Percentiles rank a stretch among this genome's conserved stretches.
Conservation (phyloP, 35 echinoderm and acorn worm species). For the Hemicentrotus pulcherrimus region DNA sequence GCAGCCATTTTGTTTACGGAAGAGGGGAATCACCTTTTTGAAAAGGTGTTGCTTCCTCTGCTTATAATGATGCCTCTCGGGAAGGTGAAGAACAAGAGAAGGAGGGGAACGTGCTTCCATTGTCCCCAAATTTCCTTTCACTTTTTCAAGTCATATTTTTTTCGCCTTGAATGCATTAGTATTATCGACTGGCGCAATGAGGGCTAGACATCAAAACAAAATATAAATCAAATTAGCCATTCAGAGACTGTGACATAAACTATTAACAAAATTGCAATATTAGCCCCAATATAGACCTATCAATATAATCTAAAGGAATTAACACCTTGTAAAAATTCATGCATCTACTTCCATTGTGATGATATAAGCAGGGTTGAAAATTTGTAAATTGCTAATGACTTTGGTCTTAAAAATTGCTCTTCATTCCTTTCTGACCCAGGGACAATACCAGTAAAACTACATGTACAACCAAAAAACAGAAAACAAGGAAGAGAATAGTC, state of each 20-base stretch:
- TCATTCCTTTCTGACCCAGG: background rate
- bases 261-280: background rate
- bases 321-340: background rate
- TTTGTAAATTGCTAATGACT: background rate
- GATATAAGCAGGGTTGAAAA: background rate
- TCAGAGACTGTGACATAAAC: background rate
- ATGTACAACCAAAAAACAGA: background rate
- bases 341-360: background rate
- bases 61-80: background rate
- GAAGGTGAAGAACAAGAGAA: background rate
- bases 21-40: conserved; percentile 27
- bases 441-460: background rate
- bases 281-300: background rate
- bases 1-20: background rate
- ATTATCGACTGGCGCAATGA: too few relatives aligned
- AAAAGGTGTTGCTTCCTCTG: background rate
- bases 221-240: too few relatives aligned
- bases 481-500: background rate
- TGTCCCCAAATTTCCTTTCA: background rate
- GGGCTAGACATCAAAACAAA: too few relatives aligned
- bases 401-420: background rate
- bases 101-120: background rate
- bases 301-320: background rate
- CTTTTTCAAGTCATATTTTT: background rate
- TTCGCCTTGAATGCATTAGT: too few relatives aligned